Evolutionary conservation across 2,113 vertebrate genomes (phyloP), one percentile per base, ranked within the genome.

Genomic region (Leucopsar rothschildi): DNA sequence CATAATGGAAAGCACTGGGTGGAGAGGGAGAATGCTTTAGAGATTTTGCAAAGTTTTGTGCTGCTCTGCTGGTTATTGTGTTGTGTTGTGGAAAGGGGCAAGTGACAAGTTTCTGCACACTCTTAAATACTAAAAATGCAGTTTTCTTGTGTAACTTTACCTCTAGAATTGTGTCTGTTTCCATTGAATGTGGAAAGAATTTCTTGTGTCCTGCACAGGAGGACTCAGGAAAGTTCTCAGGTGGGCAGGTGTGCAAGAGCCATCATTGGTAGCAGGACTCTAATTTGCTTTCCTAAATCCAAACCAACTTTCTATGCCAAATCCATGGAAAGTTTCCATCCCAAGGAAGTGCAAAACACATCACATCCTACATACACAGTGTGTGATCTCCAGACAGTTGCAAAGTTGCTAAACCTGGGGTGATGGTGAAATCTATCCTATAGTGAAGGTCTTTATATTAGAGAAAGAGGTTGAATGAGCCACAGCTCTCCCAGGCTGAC

Each of bases 361-460:
- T 70, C 55, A 6, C 1, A 0, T 25, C 10, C n/a, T 31, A 3
- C 12, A 4, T 1, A 7, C 7, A n/a, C 6, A 24, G 3, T 3
- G 17, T 7, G 1, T 6, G n/a, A 49, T 42, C 45, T n/a, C 29
- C 29, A 15, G 29, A 18, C 5, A 28, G 52, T 2, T 55, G 65
- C 21, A 37, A 42, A 66, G 23, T 13, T 47, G 29, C 52, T 78
- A 14, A 16, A 23, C 44, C 68, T 91, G 31, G 61, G 73, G 33
- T 39, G 28, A 27, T 52, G 50, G 24, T 60, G 53, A 47, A 66
- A 15, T 35, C 50, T 61, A 25, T 37, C 13, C 5, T 5, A 3
- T 2, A 6, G 35, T 24, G 37, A 80, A 68, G 24, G 11, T 57
- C 49, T 44, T 61, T 37, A 18, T 4, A 18, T 4, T 45, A 19